Percentiles rank a stretch among this genome's conserved stretches.
phyloP scores from a whole-genome alignment of 1,140 invertebrate genomes.

The Andrena cerasifolii region DNA sequence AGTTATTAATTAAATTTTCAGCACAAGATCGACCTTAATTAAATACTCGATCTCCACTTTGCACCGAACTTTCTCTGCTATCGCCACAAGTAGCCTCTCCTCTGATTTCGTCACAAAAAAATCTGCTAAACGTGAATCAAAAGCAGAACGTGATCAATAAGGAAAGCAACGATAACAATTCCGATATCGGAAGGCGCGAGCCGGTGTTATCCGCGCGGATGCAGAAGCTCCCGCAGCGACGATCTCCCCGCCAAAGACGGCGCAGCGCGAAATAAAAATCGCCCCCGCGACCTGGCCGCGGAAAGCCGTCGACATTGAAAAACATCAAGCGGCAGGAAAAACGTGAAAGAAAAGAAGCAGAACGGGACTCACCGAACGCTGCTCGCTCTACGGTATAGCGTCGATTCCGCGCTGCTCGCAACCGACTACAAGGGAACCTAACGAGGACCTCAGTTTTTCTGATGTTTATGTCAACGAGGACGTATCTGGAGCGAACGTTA shows the following conservation, averaged over 20 bases:
- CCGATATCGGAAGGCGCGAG: constrained; percentile 24
- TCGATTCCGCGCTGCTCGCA: not conserved
- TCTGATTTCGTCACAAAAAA: no score
- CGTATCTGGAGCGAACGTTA: constrained; percentile 6
- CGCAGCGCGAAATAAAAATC: constrained; percentile 28
- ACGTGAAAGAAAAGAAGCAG: not conserved
- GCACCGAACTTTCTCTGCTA: no score
- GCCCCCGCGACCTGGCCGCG: not conserved
- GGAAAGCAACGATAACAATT: constrained; percentile 17
- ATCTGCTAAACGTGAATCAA: no score
- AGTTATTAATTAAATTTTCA: no score
- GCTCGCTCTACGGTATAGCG: not conserved
- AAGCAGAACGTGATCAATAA: not conserved
- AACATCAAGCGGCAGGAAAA: not conserved
- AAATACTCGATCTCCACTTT: no score
- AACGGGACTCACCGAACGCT: constrained; percentile 13
- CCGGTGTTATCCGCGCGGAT: constrained; percentile 12
- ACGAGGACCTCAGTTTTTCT: constrained; percentile 16
- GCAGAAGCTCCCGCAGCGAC: constrained; percentile 1
- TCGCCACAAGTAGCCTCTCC: no score
- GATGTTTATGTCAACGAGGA: constrained; percentile 28
- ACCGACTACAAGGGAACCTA: not conserved
- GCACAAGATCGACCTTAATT: no score
- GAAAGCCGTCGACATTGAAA: not conserved
- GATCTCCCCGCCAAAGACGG: not conserved